Conservation (phyloP, 2,888 invertebrate species). For the Megaustenia siamemsis region DNA sequence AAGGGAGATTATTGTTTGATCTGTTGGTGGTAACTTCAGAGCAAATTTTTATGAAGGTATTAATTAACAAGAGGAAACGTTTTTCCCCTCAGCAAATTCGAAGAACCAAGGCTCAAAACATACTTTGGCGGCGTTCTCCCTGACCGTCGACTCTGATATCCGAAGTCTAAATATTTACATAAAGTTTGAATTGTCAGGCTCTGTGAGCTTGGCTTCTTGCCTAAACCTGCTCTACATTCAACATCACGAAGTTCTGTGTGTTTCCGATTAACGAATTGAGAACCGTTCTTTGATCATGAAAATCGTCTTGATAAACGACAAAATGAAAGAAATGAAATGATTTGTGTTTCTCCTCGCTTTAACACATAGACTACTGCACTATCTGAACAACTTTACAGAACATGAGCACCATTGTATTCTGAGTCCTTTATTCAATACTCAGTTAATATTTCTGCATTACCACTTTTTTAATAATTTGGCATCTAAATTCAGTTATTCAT, state of each 20-base stretch:
- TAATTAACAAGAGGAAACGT: background rate
- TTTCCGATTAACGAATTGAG: background rate
- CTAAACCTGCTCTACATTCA: slow-evolving; percentile 13
- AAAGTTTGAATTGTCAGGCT: background rate
- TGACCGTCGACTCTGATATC: background rate
- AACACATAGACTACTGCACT: background rate
- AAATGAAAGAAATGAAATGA: background rate
- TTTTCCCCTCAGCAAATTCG: background rate
- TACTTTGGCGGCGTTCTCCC: background rate
- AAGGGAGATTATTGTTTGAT: too few relatives aligned
- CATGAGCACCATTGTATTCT: background rate
- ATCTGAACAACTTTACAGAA: background rate
- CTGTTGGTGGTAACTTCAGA: too few relatives aligned
- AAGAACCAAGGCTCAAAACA: background rate
- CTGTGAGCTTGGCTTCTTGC: background rate
- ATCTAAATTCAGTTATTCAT: slow-evolving; percentile 10
- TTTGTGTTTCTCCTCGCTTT: background rate
- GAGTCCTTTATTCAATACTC: background rate
- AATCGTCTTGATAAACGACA: background rate
- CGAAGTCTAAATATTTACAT: background rate
- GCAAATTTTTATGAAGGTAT: background rate
- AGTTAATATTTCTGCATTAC: background rate
- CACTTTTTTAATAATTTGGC: background rate
- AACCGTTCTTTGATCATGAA: background rate
- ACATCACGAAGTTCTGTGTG: slow-evolving; percentile 13